These are phyloP conservation scores for Potamilus streckersoni DNA, from an alignment of 1,140 invertebrate species.

Conservation along the genomic window DNA sequence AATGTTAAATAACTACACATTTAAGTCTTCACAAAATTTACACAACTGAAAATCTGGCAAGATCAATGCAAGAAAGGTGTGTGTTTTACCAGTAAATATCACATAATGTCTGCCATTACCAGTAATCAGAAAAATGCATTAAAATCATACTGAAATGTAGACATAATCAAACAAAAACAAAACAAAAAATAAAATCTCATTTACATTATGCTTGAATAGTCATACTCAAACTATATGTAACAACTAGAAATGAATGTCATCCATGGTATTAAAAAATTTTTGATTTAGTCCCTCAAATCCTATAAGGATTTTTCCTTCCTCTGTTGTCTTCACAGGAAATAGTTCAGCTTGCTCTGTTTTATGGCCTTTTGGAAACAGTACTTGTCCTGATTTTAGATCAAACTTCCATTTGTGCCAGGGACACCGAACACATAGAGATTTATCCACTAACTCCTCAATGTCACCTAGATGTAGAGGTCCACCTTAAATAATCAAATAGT, in stretches of 20 bases:
- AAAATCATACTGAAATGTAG: no score
- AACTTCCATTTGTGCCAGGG: constrained; percentile 60
- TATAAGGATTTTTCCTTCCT: constrained; percentile 35
- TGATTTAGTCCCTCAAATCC: constrained; percentile 34
- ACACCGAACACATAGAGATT: constrained; percentile 50
- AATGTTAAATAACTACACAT: no score
- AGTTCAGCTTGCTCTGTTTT: constrained; percentile 20
- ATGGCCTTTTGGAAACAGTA: constrained; percentile 28
- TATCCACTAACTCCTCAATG: constrained; percentile 51
- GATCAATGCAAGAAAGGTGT: no score
- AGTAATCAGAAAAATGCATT: no score
- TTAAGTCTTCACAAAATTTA: no score
- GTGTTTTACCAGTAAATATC: no score
- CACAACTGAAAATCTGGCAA: no score
- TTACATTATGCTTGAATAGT: no score
- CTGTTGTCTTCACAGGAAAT: constrained; percentile 37
- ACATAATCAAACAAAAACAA: no score
- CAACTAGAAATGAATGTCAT: constrained; percentile 18
- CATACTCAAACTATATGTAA: neutral
- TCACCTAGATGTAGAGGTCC: constrained; percentile 61
- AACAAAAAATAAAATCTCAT: no score
- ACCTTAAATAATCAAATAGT: constrained; percentile 32
- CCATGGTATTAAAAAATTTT: constrained; percentile 10
- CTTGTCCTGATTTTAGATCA: constrained; percentile 41
- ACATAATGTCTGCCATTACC: no score